Percentiles rank a stretch among this genome's conserved stretches.
Conservation (phyloP, 2,888 invertebrate genomes). For the Epirrhoe alternata region DNA sequence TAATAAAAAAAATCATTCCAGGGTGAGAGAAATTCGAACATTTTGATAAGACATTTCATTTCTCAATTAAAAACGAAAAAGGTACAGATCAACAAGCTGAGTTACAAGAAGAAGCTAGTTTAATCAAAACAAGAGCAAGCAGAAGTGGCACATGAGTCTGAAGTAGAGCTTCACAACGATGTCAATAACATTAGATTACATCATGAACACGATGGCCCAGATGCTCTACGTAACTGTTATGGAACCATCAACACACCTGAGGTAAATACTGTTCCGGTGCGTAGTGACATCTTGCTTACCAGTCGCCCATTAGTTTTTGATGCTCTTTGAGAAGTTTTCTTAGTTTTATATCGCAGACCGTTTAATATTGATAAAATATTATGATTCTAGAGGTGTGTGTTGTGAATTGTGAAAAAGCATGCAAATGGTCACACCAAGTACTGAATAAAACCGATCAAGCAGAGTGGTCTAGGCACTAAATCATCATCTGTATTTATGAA, state of each 20-base stretch:
- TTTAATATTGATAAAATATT: too few species aligned
- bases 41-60: too few species aligned
- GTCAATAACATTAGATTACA: conserved; percentile 58
- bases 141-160: background rate
- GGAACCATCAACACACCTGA: conserved; percentile 55
- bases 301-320: conserved; percentile 7
- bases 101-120: background rate
- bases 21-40: too few species aligned
- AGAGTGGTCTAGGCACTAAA: too few species aligned
- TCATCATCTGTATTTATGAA: too few species aligned
- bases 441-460: too few species aligned
- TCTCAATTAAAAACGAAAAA: background rate
- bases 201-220: conserved; percentile 55
- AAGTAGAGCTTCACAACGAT: conserved; percentile 39
- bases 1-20: too few species aligned
- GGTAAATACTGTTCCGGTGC: conserved; percentile 66
- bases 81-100: background rate
- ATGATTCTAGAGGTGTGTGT: too few species aligned
- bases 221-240: conserved; percentile 54
- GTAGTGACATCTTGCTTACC: conserved; percentile 49
- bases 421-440: too few species aligned
- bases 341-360: background rate
- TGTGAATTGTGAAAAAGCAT: too few species aligned
- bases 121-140: background rate
- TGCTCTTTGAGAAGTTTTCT: background rate